Evolutionary conservation across 1,140 invertebrate genomes (phyloP), one percentile per base, ranked within the genome.

Genomic region (Asobara japonica): DNA sequence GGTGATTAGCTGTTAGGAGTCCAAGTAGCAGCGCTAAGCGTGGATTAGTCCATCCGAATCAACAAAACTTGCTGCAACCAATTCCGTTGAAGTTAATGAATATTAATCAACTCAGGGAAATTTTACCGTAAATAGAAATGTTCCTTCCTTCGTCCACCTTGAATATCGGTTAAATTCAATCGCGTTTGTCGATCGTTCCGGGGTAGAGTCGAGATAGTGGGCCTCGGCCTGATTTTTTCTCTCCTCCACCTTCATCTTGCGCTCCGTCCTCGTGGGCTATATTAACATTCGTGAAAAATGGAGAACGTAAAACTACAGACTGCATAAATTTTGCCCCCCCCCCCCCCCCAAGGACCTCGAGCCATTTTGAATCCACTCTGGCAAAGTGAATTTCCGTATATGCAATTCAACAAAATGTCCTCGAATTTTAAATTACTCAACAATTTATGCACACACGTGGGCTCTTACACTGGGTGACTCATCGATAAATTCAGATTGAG

Each of bases 241-340:
- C 11, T 36, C 31, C 11, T 13, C 48, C 27, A 51, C 41, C 65
- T 31, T 61, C 64, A 71, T 74, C 72, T 62, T 74, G 56, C 25
- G 41, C 10, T 16, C 56, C 27, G 38, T 33, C 71, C 38, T 73
- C 30, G 20, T 61, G 41, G 41, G 20, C 73, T 75, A 76, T 75
- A 71, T 77, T 76, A 76, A 76, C 72, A 74, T 79, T 75, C 60
- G 51, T 56, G 51, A 56, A 56, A 56, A 56, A 56, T 56, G 51
- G 51, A 5, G 22, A 56, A 56, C 18, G 51, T 25, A 18, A 56
- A 27, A 56, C 51, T 56, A 56, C 51, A 56, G 22, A 56, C 51
- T 56, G 51, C 51, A 56, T 56, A 56, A 56, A 56, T 56, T 56
- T 45, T 16, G 2, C 8, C n/a, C n/a, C n/a, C n/a, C n/a, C n/a